phyloP scores from a whole-genome alignment of 1,140 invertebrate species.

The Asobara japonica region DNA sequence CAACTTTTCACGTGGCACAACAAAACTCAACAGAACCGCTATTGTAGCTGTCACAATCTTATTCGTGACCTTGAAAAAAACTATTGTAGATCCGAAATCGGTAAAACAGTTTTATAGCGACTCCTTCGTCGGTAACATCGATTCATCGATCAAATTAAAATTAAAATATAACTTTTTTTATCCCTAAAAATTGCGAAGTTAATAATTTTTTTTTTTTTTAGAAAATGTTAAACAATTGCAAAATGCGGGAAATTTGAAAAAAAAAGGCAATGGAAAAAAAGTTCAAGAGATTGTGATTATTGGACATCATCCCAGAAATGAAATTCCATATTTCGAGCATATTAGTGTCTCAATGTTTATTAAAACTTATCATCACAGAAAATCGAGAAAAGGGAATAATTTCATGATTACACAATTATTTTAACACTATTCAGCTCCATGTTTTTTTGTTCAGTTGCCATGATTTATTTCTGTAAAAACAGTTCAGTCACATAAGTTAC shows the following conservation, averaged over 20 bases:
- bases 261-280: too few species aligned
- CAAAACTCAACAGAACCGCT: too few species aligned
- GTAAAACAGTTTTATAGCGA: background rate
- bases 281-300: too few species aligned
- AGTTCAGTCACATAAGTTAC: background rate
- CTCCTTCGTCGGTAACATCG: background rate
- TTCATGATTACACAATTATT: background rate
- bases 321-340: background rate
- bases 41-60: too few species aligned
- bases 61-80: background rate
- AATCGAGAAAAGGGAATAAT: background rate
- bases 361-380: conserved; percentile 18
- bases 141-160: background rate
- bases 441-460: background rate
- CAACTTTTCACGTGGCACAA: background rate
- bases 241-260: too few species aligned
- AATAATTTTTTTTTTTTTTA: too few species aligned
- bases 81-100: background rate
- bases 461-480: background rate
- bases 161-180: too few species aligned
- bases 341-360: conserved; percentile 2
- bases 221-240: too few species aligned
- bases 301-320: background rate
- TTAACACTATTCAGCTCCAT: background rate
- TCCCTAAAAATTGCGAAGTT: too few species aligned